Conservation (phyloP, 2,888 invertebrate genomes). For the Brachylomia viminalis region DNA sequence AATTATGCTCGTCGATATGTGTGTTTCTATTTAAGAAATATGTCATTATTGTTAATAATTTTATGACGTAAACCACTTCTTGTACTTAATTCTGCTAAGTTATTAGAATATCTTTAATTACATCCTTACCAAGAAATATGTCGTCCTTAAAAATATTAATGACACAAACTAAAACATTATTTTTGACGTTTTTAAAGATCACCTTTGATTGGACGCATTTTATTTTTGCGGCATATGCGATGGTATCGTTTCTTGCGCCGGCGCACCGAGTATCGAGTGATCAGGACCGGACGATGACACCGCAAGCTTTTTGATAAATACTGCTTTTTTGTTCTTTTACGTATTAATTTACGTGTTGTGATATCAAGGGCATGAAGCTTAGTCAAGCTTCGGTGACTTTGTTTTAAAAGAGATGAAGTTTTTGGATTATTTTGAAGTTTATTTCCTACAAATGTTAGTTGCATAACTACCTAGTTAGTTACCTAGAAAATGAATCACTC, state of each 20-base stretch:
- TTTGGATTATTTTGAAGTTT: background rate
- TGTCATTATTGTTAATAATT: slow-evolving; percentile 3
- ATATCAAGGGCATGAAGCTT: slow-evolving; percentile 71
- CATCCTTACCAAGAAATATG: slow-evolving; percentile 22
- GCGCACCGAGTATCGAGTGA: slow-evolving; percentile 79
- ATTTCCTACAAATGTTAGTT: background rate
- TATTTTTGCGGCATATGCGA: slow-evolving; percentile 62
- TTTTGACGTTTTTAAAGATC: slow-evolving; percentile 66
- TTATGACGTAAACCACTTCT: background rate
- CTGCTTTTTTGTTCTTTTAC: slow-evolving; percentile 76
- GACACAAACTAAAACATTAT: slow-evolving; percentile 37
- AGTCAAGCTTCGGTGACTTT: slow-evolving; percentile 28
- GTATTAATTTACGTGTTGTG: slow-evolving; percentile 86
- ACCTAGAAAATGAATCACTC: slow-evolving; percentile 41
- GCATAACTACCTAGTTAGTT: background rate
- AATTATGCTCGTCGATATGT: background rate
- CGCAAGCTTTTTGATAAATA: slow-evolving; percentile 84
- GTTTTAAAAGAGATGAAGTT: slow-evolving; percentile 7
- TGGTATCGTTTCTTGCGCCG: slow-evolving; percentile 66
- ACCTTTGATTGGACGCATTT: slow-evolving; percentile 58
- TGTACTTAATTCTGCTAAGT: slow-evolving; percentile 5
- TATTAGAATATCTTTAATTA: slow-evolving; percentile 42
- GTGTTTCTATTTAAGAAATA: background rate
- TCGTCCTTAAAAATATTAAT: slow-evolving; percentile 57
- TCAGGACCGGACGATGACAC: slow-evolving; percentile 86